Conservation (phyloP, 1,140 invertebrate genomes). For the Drosophila aff. region DNA sequence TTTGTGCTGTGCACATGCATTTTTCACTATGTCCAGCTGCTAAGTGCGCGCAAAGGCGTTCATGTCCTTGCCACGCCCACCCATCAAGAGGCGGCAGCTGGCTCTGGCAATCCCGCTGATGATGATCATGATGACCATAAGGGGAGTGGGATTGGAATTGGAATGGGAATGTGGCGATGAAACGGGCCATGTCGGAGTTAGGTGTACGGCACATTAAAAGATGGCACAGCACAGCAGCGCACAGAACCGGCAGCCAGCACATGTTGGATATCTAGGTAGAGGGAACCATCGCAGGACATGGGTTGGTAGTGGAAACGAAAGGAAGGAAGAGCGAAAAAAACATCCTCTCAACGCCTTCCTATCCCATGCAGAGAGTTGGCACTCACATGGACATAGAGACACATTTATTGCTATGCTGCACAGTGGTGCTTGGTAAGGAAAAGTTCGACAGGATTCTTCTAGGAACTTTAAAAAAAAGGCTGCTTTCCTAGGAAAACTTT, state of each 20-base stretch:
- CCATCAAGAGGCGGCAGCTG: conserved; percentile 57
- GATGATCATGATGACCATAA: conserved; percentile 43
- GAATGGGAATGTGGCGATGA: conserved; percentile 16
- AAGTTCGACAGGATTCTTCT: background rate
- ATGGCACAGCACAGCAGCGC: conserved; percentile 38
- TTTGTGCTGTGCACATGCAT: conserved; percentile 63
- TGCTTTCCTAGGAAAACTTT: background rate
- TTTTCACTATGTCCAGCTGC: conserved; percentile 63
- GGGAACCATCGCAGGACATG: conserved; percentile 13
- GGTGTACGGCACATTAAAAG: conserved; percentile 73
- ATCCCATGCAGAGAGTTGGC: conserved; percentile 52
- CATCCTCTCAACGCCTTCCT: conserved; percentile 60
- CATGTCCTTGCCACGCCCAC: conserved; percentile 59
- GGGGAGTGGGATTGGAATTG: conserved; percentile 15
- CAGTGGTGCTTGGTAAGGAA: conserved; percentile 15
- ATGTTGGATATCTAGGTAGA: conserved; percentile 58
- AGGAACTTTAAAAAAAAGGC: background rate
- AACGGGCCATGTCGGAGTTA: conserved; percentile 43
- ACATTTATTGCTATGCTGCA: conserved; percentile 63
- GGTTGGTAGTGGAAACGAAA: background rate
- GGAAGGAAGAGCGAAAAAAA: conserved; percentile 34
- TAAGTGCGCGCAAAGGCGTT: conserved; percentile 60
- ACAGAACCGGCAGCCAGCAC: conserved; percentile 49
- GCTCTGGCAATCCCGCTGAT: conserved; percentile 39
- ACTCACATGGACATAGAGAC: conserved; percentile 49